Evolutionary conservation across 1,140 invertebrate species (phyloP).

Genomic region (Metopolophium dirhodum): DNA sequence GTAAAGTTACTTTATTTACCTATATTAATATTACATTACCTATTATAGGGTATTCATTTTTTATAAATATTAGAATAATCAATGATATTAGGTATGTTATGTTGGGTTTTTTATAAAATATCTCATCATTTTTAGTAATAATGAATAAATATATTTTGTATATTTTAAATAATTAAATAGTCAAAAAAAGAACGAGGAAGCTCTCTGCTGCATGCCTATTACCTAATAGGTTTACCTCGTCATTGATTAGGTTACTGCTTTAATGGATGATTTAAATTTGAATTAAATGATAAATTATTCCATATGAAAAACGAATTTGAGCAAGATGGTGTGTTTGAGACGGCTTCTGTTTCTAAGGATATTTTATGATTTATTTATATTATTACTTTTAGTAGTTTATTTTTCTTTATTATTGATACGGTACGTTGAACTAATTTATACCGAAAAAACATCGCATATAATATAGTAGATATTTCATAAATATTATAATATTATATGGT

Average conservation of each 20-base stretch:
- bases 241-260: neutral
- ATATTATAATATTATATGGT: neutral
- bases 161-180: too few species aligned
- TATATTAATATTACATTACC: neutral
- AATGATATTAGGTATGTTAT: neutral
- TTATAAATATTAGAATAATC: neutral
- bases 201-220: too few species aligned
- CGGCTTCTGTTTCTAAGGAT: neutral
- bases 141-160: neutral
- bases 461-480: neutral
- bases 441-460: neutral
- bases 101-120: neutral
- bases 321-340: neutral
- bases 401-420: too few species aligned
- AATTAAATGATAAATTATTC: neutral
- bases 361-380: neutral
- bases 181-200: neutral
- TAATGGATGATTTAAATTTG: neutral
- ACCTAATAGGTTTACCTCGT: neutral
- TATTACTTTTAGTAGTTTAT: neutral
- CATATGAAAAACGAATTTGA: neutral
- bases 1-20: neutral
- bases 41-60: neutral
- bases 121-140: neutral
- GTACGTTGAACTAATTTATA: neutral